Conservation (phyloP, 2,797 vertebrate genomes). For the Eulemur rubriventer region DNA sequence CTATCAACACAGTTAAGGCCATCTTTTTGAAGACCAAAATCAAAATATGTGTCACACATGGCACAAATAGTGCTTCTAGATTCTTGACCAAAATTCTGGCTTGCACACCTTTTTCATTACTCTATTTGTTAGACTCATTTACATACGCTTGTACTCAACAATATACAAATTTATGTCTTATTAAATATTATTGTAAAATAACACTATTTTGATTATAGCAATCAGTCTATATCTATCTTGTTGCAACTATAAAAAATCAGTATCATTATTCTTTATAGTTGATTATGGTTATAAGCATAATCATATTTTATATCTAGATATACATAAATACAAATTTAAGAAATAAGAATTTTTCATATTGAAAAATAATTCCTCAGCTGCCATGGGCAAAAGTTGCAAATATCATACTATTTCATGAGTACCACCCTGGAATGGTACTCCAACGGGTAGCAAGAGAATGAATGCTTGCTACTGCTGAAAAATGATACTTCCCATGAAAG, state of each 20-base stretch:
- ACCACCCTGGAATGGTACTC: background rate
- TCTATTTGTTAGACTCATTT: background rate
- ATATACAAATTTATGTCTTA: background rate
- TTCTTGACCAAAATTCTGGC: background rate
- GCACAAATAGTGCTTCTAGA: background rate
- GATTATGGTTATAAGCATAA: no score
- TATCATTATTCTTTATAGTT: no score
- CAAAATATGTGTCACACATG: background rate
- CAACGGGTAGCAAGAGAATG: background rate
- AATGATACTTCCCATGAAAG: background rate
- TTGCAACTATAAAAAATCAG: background rate
- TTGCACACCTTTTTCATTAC: background rate
- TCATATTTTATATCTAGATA: background rate
- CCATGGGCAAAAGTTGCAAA: background rate
- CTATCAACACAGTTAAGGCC: background rate
- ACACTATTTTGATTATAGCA: background rate
- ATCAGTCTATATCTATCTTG: background rate
- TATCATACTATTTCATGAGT: background rate
- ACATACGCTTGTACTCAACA: background rate
- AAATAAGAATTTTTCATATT: background rate
- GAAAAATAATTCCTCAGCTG: background rate
- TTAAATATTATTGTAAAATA: background rate
- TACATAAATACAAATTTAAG: background rate
- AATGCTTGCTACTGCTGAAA: background rate
- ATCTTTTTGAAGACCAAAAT: background rate